Evolutionary conservation across 2,888 invertebrate genomes (phyloP).

Genomic region (Temnothorax unifasciatus): DNA sequence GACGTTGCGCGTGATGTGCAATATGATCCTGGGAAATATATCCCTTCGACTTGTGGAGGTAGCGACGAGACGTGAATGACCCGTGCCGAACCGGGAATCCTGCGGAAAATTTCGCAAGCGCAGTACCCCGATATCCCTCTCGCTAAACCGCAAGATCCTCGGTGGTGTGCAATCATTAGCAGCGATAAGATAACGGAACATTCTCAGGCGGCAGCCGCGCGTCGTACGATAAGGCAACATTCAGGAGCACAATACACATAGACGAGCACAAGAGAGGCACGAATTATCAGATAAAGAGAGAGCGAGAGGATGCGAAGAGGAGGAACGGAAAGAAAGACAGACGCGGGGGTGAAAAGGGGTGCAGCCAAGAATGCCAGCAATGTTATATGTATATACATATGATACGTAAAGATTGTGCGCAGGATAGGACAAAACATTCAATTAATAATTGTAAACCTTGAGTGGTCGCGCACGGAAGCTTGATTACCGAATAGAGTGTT

Average conservation of each 20-base stretch:
- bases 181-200: slow-evolving; percentile 71
- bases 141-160: slow-evolving; percentile 12
- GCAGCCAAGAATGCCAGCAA: slow-evolving; percentile 30
- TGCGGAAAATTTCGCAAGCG: slow-evolving; percentile 5
- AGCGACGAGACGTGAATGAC: slow-evolving; percentile 3
- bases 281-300: slow-evolving; percentile 46
- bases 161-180: slow-evolving; percentile 71
- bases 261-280: slow-evolving; percentile 59
- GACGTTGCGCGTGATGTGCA: background rate
- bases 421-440: slow-evolving; percentile 3
- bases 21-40: background rate
- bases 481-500: slow-evolving; percentile 21
- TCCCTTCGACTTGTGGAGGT: background rate
- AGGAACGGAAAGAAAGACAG: slow-evolving; percentile 28
- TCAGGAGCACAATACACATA: slow-evolving; percentile 64
- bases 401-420: slow-evolving; percentile 1
- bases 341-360: slow-evolving; percentile 9
- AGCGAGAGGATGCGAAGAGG: background rate
- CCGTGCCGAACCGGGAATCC: background rate
- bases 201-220: slow-evolving; percentile 77
- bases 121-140: background rate
- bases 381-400: slow-evolving; percentile 10
- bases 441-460: slow-evolving; percentile 14
- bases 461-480: slow-evolving; percentile 2
- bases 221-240: slow-evolving; percentile 74